These are phyloP conservation scores for Epizoanthus rinbou DNA, from an alignment of 92 coral and sea anemone species.

Conservation along the genomic window DNA sequence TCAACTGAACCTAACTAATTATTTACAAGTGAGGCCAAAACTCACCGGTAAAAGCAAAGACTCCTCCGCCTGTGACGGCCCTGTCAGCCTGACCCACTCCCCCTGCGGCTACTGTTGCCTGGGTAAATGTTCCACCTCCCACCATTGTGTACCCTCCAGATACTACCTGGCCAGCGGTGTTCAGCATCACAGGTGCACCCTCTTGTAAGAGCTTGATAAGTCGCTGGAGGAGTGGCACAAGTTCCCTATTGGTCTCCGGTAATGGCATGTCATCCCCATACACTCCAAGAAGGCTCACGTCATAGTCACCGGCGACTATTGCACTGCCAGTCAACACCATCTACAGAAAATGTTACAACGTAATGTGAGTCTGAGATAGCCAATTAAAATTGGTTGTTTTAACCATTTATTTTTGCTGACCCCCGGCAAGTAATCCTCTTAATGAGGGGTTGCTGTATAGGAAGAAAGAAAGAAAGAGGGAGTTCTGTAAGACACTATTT, in stretches of 20 bases:
- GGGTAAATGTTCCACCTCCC: conserved; percentile 48
- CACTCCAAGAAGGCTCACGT: conserved; percentile 73
- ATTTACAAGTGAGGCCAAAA: too few species aligned
- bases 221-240: conserved; percentile 90
- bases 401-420: too few species aligned
- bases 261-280: conserved; percentile 94
- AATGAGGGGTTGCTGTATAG: too few species aligned
- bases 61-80: conserved; percentile 34
- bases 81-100: conserved; percentile 32
- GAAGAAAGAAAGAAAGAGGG: too few species aligned
- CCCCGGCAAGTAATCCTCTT: too few species aligned
- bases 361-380: too few species aligned
- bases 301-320: conserved; percentile 88
- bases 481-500: too few species aligned
- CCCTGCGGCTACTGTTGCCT: conserved; percentile 14
- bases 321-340: conserved; percentile 85
- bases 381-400: too few species aligned
- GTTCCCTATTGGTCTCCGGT: conserved; percentile 89
- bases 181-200: conserved; percentile 74
- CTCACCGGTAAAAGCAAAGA: conserved; percentile 18
- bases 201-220: conserved; percentile 87
- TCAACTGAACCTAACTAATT: too few species aligned
- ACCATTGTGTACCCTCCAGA: conserved; percentile 54
- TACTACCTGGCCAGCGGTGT: conserved; percentile 81
- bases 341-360: conserved; percentile 28